These are phyloP conservation scores for Caenorhabditis becei DNA, from an alignment of 2,888 invertebrate genomes.

Conservation along the genomic window DNA sequence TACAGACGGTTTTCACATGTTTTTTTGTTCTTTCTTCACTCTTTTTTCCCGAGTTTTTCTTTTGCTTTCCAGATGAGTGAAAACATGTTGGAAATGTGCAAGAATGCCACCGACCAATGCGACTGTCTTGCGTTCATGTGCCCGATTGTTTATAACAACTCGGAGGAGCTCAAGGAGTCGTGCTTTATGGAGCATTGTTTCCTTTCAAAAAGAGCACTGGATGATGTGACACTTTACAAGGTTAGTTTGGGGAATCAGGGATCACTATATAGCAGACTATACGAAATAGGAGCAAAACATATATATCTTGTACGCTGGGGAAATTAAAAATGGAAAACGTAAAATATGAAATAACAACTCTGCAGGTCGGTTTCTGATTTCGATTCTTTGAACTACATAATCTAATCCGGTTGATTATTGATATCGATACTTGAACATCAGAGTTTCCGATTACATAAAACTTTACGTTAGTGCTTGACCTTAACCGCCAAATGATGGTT, in stretches of 20 bases:
- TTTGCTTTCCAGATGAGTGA: slow-evolving; percentile 34
- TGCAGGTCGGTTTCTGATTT: no score
- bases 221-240: slow-evolving; percentile 63
- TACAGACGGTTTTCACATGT: neutral
- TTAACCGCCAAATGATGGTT: neutral
- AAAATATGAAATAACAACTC: no score
- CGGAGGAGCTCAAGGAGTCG: slow-evolving; percentile 60
- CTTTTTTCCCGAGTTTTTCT: neutral
- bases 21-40: neutral
- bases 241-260: slow-evolving; percentile 19
- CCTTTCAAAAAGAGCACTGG: slow-evolving; percentile 67
- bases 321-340: no score
- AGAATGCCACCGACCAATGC: slow-evolving; percentile 51
- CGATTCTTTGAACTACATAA: no score
- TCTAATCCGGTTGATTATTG: no score
- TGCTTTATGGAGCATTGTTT: slow-evolving; percentile 73
- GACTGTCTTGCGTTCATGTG: slow-evolving; percentile 59
- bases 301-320: no score
- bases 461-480: neutral
- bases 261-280: neutral
- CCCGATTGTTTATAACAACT: slow-evolving; percentile 63
- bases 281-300: no score
- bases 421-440: no score
- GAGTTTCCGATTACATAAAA: no score
- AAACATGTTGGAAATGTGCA: slow-evolving; percentile 47